Evolutionary conservation across 2,797 vertebrate genomes (phyloP), one percentile per base, ranked within the genome.

Genomic region (Aldrovandia affinis): DNA sequence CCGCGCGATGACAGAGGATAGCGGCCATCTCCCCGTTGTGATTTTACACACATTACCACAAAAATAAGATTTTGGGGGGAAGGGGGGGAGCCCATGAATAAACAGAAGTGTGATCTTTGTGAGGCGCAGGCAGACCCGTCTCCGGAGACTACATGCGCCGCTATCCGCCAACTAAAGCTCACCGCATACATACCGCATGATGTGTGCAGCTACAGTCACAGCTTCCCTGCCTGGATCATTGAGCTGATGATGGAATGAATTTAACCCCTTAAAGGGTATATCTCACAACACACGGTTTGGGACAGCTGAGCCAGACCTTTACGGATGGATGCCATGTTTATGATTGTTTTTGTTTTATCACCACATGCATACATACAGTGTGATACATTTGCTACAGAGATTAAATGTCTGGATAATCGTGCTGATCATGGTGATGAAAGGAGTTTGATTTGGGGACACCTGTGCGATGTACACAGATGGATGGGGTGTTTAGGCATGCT

Each of bases 141-240:
- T 83, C 77, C 14, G 6, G 55, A 79, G 83, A 83, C 57, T 42
- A 65, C 57, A 18, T n/a, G 73, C 10, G 73, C 73, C n/a, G 73
- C n/a, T 77, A 77, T n/a, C 20, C 47, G 73, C 73, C 73, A 77
- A 8, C 73, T 77, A 25, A 77, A 77, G 39, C 42, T 20, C 73
- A 47, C 42, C 1, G 18, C 42, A 44, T 25, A 77, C 42, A 47
- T 22, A 77, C 73, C 2, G 22, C 9, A 47, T n/a, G 73, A 20
- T 47, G 47, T 44, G 2, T 25, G 25, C 39, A 44, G 20, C 73
- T 47, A 47, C 39, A 47, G 22, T 8, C 73, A 47, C 39, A 77
- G 25, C 73, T 12, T 77, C 25, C 25, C 44, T 47, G 73, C n/a
- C 39, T n/a, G 73, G 39, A n/a, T 77, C 73, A 77, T 47, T 42